Evolutionary conservation across 2,888 invertebrate species (phyloP).

Genomic region (Rugalucina vietnamica): DNA sequence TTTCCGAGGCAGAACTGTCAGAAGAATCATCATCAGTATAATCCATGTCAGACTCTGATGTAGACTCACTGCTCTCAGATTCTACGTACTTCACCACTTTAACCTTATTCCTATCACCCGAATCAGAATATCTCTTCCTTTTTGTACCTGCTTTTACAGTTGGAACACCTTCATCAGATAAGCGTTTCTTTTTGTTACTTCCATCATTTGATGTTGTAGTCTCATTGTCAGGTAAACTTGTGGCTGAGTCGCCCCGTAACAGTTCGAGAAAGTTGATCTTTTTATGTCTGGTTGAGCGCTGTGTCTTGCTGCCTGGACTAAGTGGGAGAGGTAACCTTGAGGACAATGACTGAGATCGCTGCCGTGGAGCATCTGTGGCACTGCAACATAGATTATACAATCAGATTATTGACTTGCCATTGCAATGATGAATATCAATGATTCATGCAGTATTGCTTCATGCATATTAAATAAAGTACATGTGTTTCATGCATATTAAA

Average conservation of each 20-base stretch:
- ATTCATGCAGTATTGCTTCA: no score
- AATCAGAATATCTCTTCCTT: not conserved
- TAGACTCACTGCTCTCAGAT: constrained; percentile 40
- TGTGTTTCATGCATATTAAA: no score
- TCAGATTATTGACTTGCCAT: no score
- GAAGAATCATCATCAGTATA: not conserved
- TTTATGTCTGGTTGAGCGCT: constrained; percentile 73
- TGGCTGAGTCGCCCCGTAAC: constrained; percentile 74
- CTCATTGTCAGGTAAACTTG: constrained; percentile 41
- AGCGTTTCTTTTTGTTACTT: constrained; percentile 16
- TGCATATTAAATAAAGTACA: no score
- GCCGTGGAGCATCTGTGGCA: not conserved
- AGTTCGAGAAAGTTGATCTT: constrained; percentile 81
- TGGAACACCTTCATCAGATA: not conserved
- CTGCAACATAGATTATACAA: no score
- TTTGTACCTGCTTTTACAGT: not conserved
- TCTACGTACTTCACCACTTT: constrained; percentile 54
- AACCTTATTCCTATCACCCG: constrained; percentile 2
- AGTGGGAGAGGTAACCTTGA: not conserved
- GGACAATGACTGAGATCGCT: not conserved
- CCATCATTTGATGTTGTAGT: not conserved
- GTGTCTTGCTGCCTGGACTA: not conserved
- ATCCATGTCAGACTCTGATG: not conserved
- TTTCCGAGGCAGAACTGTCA: not conserved
- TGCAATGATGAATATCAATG: no score